These are phyloP conservation scores for Struthidea cinerea DNA, from an alignment of 2,113 vertebrate species.

Conservation along the genomic window DNA sequence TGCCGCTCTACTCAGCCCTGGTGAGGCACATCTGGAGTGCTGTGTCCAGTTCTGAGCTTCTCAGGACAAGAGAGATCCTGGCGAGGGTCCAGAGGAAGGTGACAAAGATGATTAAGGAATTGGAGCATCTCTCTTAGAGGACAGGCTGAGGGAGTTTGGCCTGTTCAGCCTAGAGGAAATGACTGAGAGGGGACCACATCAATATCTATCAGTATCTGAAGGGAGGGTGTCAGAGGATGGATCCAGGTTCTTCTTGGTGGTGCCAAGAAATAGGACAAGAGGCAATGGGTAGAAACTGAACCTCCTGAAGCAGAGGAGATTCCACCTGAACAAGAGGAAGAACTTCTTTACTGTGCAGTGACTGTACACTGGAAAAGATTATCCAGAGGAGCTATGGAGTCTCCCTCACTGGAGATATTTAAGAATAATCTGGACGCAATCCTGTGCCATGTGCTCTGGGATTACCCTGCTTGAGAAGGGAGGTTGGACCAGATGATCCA, in stretches of 20 bases:
- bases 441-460: not conserved
- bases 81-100: not conserved
- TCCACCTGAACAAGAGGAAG: not conserved
- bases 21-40: not conserved
- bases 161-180: not conserved
- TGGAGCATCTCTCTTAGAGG: not conserved
- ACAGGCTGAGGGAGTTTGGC: not conserved
- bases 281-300: not conserved
- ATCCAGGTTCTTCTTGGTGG: not conserved
- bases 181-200: not conserved
- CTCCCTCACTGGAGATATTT: not conserved
- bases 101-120: not conserved
- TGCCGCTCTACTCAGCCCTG: not conserved
- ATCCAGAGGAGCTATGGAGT: not conserved
- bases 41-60: not conserved
- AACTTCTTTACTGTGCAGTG: not conserved
- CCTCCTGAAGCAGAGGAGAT: not conserved
- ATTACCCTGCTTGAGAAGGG: not conserved
- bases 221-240: not conserved
- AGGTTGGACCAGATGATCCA: not conserved
- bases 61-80: too few relatives aligned
- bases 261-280: not conserved
- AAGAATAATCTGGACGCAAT: fast-evolving
- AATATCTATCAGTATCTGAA: not conserved
- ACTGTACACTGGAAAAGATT: not conserved